phyloP scores from a whole-genome alignment of 2,888 invertebrate genomes.

The Lepidochitona cinerea region DNA sequence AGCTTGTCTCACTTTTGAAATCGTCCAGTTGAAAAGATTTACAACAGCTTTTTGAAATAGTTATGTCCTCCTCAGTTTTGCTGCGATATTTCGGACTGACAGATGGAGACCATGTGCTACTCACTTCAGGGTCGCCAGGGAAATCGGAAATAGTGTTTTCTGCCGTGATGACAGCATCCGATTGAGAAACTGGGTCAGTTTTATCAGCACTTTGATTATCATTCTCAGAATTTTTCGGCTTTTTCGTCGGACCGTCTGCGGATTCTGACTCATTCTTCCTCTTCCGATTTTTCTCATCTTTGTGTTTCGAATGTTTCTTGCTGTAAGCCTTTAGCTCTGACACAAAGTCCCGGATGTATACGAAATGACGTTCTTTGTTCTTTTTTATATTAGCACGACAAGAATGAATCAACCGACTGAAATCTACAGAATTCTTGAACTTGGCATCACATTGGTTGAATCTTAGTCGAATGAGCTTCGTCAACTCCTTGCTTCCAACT shows the following conservation, averaged over 20 bases:
- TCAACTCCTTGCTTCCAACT: constrained; percentile 30
- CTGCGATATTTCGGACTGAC: not conserved
- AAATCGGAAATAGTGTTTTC: not conserved
- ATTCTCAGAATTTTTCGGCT: not conserved
- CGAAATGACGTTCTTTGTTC: constrained; percentile 43
- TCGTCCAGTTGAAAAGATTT: no score
- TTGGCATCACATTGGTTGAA: constrained; percentile 43
- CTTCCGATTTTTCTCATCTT: not conserved
- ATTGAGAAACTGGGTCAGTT: not conserved
- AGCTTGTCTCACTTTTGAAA: not conserved
- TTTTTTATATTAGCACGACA: constrained; percentile 38
- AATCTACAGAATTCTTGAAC: constrained; percentile 42
- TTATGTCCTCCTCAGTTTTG: not conserved
- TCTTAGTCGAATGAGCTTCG: constrained; percentile 45
- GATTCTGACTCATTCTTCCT: not conserved
- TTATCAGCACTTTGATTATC: not conserved
- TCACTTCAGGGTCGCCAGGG: not conserved
- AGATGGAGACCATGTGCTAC: not conserved
- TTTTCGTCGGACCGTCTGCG: not conserved
- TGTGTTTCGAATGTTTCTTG: not conserved
- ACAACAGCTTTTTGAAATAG: not conserved
- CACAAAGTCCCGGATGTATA: constrained; percentile 53
- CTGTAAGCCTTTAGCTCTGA: constrained; percentile 48
- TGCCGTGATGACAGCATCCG: not conserved
- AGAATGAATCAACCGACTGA: constrained; percentile 31